Conservation (phyloP, 1,140 invertebrate species). For the Drosophila prosaltans region DNA sequence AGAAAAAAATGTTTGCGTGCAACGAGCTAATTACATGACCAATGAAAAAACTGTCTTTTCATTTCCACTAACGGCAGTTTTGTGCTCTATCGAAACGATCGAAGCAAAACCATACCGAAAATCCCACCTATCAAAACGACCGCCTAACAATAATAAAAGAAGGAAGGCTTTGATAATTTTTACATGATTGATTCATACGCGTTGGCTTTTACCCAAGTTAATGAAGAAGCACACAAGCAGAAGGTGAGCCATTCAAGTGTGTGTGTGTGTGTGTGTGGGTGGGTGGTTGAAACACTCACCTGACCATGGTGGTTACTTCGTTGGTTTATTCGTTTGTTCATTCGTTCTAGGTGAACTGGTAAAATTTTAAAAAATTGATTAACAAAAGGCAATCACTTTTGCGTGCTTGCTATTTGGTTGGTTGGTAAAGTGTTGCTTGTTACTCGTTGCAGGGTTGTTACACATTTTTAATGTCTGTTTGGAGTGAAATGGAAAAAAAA, state of each 20-base stretch:
- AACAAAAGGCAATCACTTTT: slow-evolving; percentile 8
- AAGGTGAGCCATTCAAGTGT: slow-evolving; percentile 7
- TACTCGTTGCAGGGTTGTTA: slow-evolving; percentile 4
- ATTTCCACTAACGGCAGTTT: slow-evolving; percentile 11
- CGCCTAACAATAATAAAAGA: background rate
- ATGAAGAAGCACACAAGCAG: slow-evolving; percentile 33
- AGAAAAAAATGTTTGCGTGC: slow-evolving; percentile 33
- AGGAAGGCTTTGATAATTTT: slow-evolving; percentile 50
- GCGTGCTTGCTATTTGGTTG: background rate
- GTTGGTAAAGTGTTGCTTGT: background rate
- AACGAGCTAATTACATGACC: slow-evolving; percentile 8
- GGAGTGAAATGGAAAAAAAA: background rate
- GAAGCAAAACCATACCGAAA: slow-evolving; percentile 11
- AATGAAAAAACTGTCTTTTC: slow-evolving; percentile 1
- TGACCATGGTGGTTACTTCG: background rate
- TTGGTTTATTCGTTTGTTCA: too few relatives aligned
- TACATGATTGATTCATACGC: slow-evolving; percentile 73
- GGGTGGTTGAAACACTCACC: slow-evolving; percentile 7
- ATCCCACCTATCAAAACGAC: background rate
- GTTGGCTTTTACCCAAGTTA: slow-evolving; percentile 57
- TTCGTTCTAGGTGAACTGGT: slow-evolving; percentile 2
- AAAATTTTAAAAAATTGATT: slow-evolving; percentile 13
- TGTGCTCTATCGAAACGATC: slow-evolving; percentile 40
- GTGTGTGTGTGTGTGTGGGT: slow-evolving; percentile 15
- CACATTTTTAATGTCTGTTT: slow-evolving; percentile 9